Evolutionary conservation across 2,113 vertebrate genomes (phyloP), one percentile per base, ranked within the genome.

Genomic region (Limanda limanda): DNA sequence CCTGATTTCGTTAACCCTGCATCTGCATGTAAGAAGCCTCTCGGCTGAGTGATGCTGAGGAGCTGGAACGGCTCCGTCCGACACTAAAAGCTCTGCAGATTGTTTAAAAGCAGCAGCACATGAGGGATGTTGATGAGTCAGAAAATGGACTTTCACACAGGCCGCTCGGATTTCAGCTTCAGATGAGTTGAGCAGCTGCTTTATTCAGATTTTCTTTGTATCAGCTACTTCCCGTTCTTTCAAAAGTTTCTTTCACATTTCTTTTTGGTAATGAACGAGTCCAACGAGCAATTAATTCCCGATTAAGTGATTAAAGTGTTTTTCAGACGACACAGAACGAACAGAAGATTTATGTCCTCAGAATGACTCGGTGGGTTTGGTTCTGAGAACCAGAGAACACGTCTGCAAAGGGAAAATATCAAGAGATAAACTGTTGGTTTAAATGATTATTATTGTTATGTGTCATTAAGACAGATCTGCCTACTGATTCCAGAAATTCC

Each of bases 101-200:
- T 87, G 78, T 86, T 89, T 89, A 83, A 86, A 79, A 89, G 85
- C 78, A 47, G 8, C 76, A 68, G 5, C 63, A 47, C 64, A 73
- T 67, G 74, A 83, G 10, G 60, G 76, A 78, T 78, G 81, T 10
- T 64, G 78, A 57, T 21, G 25, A 71, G 23, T 63, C 21, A 5
- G 27, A 25, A 47, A 10, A 45, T 63, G 25, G 11, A 45, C 64
- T 48, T 54, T 27, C 14, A 2, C 25, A 17, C 7, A 6, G 23
- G 24, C 14, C 27, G 6, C 9, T 35, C 18, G 2, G 12, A 21
- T 51, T 23, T 27, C 1, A 56, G 9, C 37, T 63, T n/a, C 61
- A n/a, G 20, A 52, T n/a, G 25, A 25, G 51, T n/a, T 8, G 51
- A 52, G 51, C 51, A 52, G 51, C 51, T 20, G 11, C 51, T 52